phyloP scores from a whole-genome alignment of 2,113 vertebrate species.

The Antechinus stuartii region DNA sequence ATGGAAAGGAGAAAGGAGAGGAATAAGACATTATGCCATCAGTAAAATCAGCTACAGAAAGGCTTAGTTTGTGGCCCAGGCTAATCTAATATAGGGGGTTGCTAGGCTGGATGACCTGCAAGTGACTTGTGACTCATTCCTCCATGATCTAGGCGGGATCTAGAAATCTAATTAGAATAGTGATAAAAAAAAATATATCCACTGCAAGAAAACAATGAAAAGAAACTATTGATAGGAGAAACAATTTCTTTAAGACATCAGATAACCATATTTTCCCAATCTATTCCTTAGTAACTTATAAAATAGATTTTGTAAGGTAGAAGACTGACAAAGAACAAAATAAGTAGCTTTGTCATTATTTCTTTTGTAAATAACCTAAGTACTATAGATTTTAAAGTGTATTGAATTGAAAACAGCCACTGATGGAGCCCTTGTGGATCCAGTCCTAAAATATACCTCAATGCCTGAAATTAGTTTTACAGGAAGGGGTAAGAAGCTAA shows the following conservation, averaged over 20 bases:
- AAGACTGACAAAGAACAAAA: constrained; percentile 14
- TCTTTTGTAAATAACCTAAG: background rate
- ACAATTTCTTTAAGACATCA: background rate
- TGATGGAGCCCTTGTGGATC: background rate
- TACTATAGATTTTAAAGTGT: background rate
- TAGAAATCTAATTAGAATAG: background rate
- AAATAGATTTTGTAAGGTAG: background rate
- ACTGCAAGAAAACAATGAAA: background rate
- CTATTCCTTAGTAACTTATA: background rate
- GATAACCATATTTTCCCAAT: constrained; percentile 7
- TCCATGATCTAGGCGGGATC: background rate
- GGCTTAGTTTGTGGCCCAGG: background rate
- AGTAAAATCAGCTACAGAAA: background rate
- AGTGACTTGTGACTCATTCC: background rate
- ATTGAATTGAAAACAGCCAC: background rate
- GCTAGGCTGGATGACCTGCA: background rate
- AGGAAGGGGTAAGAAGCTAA: background rate
- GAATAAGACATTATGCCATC: background rate
- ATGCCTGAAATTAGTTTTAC: background rate
- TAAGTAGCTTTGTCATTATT: background rate
- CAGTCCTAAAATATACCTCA: background rate
- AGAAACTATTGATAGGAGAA: background rate
- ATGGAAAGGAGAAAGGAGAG: background rate
- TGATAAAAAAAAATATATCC: background rate
- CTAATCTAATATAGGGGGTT: background rate